Evolutionary conservation across 2,113 vertebrate species (phyloP), one percentile per base, ranked within the genome.

Genomic region (Lota lota): DNA sequence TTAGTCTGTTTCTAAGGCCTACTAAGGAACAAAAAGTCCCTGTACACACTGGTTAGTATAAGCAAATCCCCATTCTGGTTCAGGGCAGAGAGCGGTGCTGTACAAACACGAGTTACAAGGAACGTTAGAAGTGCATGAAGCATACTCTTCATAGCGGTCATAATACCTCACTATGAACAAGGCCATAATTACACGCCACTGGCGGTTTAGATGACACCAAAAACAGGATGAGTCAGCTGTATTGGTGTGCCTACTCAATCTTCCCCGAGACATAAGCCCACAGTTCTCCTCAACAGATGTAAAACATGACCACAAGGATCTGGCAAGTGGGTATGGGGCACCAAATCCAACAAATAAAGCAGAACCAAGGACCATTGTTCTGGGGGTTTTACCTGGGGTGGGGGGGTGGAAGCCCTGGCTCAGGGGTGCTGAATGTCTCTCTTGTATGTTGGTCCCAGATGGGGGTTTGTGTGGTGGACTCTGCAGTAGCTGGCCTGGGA

Each of bases 391-490:
- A 3, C 81, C 70, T 80, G 75, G 74, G 66, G 66, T 72, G n/a
- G 66, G 28, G 4, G 2, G 28, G 40, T 51, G 64, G 53, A 18
- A 18, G 16, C 53, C 53, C 17, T 16, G 53, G 16, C 0, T 17
- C 5, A 7, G 68, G 54, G 69, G 66, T 70, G 66, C 77, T 83
- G 63, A 86, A 78, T 78, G 82, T 65, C 60, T 64, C 80, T 79
- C 66, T 81, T 88, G 75, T 70, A 63, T 81, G 75, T 70, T 63
- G 81, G 69, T 88, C 88, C 83, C 86, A 99, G 97, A 97, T 98
- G 96, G 96, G 96, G 77, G 90, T 97, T 81, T 87, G 85, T 59
- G 94, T 96, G 73, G 96, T 97, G 81, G 95, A 98, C 84, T 96
- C 95, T 2, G 94, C 96, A 2, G 95, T 96, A 50, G 94, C 95